Base-by-base conservation (phyloP, 2,888 invertebrate species). In the Ctenicera cuprea region DNA sequence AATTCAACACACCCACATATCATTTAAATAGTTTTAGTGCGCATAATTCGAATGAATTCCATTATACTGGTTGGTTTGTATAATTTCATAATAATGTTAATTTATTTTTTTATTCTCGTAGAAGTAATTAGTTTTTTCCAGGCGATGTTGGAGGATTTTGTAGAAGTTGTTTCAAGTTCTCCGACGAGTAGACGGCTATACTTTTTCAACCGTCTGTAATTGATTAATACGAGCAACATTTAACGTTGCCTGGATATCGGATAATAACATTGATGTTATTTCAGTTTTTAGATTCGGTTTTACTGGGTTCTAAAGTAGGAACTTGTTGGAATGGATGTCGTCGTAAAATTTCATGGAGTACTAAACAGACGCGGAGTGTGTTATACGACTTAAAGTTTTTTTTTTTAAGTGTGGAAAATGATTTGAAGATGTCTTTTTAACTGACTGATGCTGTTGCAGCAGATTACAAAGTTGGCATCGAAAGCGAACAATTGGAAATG, bases 321-420 rank as follows among this genome's bases (percentile, higher is more conserved):
- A 85, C 85, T 85, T 85, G 68, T 75, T 75, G 75, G 75, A 75
- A 75, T 75, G 76, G 83, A 82, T 81, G 83, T 83, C 77, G 84
- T 85, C 85, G 82, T 86, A 85, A 86, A 86, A 84, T 85, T 85
- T 86, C 84, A 85, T 85, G 83, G 83, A 81, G 83, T 81, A 85
- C 82, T 85, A 86, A 86, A 85, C 83, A 79, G 82, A 77, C 80
- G 73, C 68, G 66, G 68, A 71, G 80, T 82, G 83, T 81, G 83
- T 84, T 83, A 82, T 83, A 83, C 77, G 82, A 80, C 71, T 57
- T 67, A 65, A 62, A 68, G 71, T 65, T 75, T 75, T 77, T 75
- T 75, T 77, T 76, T 74, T 71, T 63, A 66, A 77, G 76, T 77
- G 79, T 76, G 74, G 73, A 77, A 79, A 81, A 83, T 81, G 82